These are phyloP conservation scores for Arrhopalites spinosus DNA, from an alignment of 2,888 invertebrate genomes.

Conservation along the genomic window DNA sequence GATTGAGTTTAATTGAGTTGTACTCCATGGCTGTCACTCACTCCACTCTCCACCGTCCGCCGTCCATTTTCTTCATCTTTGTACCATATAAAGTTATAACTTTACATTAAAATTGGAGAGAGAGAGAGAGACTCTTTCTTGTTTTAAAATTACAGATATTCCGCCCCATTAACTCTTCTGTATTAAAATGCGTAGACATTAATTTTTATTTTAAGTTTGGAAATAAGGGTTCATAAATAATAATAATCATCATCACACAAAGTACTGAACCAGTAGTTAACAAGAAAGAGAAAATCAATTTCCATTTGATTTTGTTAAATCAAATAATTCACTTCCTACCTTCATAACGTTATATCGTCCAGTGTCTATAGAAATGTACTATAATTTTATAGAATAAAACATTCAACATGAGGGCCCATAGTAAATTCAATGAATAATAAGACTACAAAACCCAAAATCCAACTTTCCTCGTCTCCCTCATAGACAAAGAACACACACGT, in stretches of 20 bases:
- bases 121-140: neutral
- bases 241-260: constrained; percentile 3
- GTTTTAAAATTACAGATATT: neutral
- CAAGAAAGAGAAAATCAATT: too few species aligned
- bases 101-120: neutral
- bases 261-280: neutral
- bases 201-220: neutral
- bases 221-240: constrained; percentile 14
- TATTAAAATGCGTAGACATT: neutral
- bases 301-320: too few species aligned
- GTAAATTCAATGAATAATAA: too few species aligned
- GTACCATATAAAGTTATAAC: too few species aligned
- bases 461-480: too few species aligned
- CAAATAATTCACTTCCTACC: too few species aligned
- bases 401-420: too few species aligned
- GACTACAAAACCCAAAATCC: too few species aligned
- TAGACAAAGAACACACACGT: too few species aligned
- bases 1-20: neutral
- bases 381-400: too few species aligned
- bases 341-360: too few species aligned
- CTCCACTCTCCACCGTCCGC: neutral
- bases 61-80: neutral
- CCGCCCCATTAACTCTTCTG: neutral
- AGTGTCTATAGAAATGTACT: too few species aligned
- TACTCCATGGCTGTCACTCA: neutral